Base-by-base conservation (phyloP, 2,113 vertebrate species). In the Egretta garzetta region DNA sequence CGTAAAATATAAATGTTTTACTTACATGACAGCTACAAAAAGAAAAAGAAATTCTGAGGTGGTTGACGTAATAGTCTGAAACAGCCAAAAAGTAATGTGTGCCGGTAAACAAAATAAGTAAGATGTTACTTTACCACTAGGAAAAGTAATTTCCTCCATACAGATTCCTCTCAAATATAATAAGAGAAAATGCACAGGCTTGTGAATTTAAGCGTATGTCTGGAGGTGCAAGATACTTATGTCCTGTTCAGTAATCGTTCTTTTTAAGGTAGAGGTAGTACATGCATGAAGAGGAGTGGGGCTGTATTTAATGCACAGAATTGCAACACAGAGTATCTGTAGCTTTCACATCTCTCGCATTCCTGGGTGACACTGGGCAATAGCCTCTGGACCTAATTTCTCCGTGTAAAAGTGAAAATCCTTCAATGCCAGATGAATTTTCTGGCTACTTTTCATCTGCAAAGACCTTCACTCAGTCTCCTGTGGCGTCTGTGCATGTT, bases 1-100 rank as follows among this genome's bases (percentile, higher is more conserved):
- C 92, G 92, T 91, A 95, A 98, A 96, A 96, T 79, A 81, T 90
- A 96, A 97, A 96, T 88, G 76, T 97, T 91, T 95, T 94, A 93
- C 66, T 79, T 10, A 73, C 77, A 76, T 63, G 82, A 91, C 89
- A 93, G 91, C 27, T 82, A 27, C 76, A 56, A 62, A 41, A 24
- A 45, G 14, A n/a, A 94, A 72, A 95, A 87, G 60, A 60, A 59
- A 74, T 50, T 85, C 89, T 74, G 67, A 94, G 80, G 89, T 86
- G 88, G 92, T 70, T 95, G 95, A 92, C 22, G 37, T 92, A 96
- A 95, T 63, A 63, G 60, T 96, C 95, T 96, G 86, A 93, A 96
- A 95, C 66, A 91, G 95, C 92, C 85, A 96, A 95, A 94, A 94
- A 50, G 80, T 94, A 80, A 72, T 5, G 5, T 79, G 39, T 63